Base-by-base conservation (phyloP, 1,140 invertebrate species). In the Oscheius sp. region DNA sequence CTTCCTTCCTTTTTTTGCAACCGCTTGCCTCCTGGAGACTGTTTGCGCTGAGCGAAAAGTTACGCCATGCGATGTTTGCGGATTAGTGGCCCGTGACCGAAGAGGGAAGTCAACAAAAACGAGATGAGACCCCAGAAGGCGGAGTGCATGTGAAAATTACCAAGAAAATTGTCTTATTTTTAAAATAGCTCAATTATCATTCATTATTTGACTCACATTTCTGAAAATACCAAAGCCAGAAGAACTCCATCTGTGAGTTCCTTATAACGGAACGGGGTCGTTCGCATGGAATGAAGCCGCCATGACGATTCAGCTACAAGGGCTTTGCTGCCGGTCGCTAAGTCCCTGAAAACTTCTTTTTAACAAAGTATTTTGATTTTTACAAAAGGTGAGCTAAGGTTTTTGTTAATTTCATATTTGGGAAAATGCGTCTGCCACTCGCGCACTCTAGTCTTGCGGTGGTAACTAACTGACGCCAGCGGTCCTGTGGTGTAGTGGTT, bases 401-500 rank as follows among this genome's bases (percentile, higher is more conserved):
- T n/a, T n/a, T n/a, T n/a, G n/a, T n/a, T n/a, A n/a, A n/a, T n/a
- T n/a, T n/a, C n/a, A n/a, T n/a, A n/a, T n/a, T n/a, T n/a, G n/a
- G n/a, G n/a, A n/a, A n/a, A n/a, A n/a, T n/a, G n/a, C n/a, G n/a
- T n/a, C n/a, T n/a, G n/a, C n/a, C n/a, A n/a, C n/a, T n/a, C n/a
- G n/a, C n/a, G n/a, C n/a, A n/a, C n/a, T n/a, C n/a, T n/a, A n/a
- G n/a, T n/a, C n/a, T n/a, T n/a, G n/a, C n/a, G n/a, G n/a, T n/a
- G n/a, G n/a, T n/a, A n/a, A n/a, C n/a, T n/a, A n/a, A n/a, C n/a
- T n/a, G n/a, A n/a, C n/a, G n/a, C n/a, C n/a, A n/a, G n/a, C n/a
- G n/a, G n/a, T n/a, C n/a, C n/a, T n/a, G n/a, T n/a, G n/a, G 77
- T 79, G 78, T 79, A 79, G 77, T 79, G 78, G 78, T 79, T 79